Base-by-base conservation (phyloP, 1,140 invertebrate genomes). In the Saxidomus purpurata region DNA sequence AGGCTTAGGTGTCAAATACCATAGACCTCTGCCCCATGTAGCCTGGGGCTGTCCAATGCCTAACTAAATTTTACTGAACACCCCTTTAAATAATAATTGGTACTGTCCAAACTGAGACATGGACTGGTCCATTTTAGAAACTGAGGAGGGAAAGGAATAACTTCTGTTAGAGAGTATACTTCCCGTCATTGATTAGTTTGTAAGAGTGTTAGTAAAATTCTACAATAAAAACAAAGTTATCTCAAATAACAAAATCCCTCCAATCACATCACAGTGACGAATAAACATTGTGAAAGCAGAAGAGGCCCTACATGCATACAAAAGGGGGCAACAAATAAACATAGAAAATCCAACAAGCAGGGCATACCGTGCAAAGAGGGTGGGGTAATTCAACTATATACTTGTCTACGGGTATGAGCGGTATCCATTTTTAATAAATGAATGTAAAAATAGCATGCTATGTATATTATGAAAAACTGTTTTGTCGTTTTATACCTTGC, bases 401-500 rank as follows among this genome's bases (percentile, higher is more conserved):
- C 34, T 28, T 34, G 13, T 71, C 67, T 71, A 71, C 11, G 15
- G 67, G 34, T 38, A 38, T 38, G 34, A 71, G 38, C 67, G 38
- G 67, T 71, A 71, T 71, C 38, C 34, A 36, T 38, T 71, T 40
- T 31, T 9, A 38, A 71, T 71, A 71, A 71, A 36, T 38, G 61
- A 67, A n/a, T 59, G 43, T 8, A 87, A 55, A 69, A 79, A 87
- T 52, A 55, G 67, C 82, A 84, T 88, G 80, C 87, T 89, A 83
- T 34, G 31, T 34, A 83, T 47, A 40, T 55, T 69, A 77, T 59
- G 34, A 77, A 40, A 47, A 49, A 77, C 25, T 67, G 49, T 84
- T 49, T 67, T 38, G 47, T 74, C 25, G 36, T 19, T 74, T 17
- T 61, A 89, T 89, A 89, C 87, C 87, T 89, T 89, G 79, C 87